A percentile compares a stretch with the other conserved stretches of the same genome.
phyloP scores from a whole-genome alignment of 2,113 vertebrate genomes.

The Eublepharis macularius region DNA sequence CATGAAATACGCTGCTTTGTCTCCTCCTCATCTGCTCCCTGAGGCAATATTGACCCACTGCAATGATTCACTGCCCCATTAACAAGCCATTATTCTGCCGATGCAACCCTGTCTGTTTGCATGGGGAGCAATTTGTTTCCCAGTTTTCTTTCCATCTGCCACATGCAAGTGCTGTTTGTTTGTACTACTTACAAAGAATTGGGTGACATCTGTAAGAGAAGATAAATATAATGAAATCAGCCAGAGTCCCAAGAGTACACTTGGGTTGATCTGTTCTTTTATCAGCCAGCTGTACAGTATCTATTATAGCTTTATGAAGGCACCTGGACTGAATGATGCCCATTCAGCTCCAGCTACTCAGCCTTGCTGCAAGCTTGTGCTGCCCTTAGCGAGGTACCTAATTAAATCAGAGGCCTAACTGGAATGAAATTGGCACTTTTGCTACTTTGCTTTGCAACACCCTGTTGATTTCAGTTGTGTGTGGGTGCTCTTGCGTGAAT shows the following conservation, averaged over 20 bases:
- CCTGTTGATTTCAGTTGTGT: neutral
- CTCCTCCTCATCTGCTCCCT: neutral
- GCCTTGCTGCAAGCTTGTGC: neutral
- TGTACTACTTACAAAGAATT: neutral
- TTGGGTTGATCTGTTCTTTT: constrained; percentile 16
- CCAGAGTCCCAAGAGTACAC: neutral
- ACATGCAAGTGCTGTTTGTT: neutral
- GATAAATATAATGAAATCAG: constrained; percentile 24
- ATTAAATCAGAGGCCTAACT: constrained; percentile 12
- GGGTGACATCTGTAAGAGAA: neutral
- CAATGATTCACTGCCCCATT: constrained; percentile 7
- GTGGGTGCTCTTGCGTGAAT: neutral
- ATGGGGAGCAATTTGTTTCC: neutral
- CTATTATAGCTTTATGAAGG: neutral
- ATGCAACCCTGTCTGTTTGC: neutral
- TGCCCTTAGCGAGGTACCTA: neutral
- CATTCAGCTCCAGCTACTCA: neutral
- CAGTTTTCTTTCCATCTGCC: constrained; percentile 3
- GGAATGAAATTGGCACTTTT: neutral
- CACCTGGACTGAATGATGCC: neutral
- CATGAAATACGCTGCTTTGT: neutral
- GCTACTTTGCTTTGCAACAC: neutral
- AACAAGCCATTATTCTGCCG: neutral
- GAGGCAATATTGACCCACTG: neutral
- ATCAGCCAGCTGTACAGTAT: constrained; percentile 1